Conservation (phyloP, 1,140 invertebrate species). For the Eriocheir sinensis region DNA sequence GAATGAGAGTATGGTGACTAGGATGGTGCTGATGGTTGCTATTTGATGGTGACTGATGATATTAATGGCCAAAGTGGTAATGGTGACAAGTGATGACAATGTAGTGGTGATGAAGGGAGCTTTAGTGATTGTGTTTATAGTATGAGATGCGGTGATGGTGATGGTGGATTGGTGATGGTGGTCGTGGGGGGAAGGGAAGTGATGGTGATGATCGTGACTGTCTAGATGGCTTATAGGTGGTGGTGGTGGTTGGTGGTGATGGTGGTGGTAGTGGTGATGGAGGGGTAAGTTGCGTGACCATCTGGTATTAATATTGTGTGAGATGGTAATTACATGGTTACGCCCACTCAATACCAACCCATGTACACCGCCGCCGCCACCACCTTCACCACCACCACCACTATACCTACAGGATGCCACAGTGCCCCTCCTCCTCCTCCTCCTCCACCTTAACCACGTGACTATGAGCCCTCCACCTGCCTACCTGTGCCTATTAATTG, state of each 20-base stretch:
- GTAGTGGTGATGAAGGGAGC: too few species aligned
- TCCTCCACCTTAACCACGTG: too few species aligned
- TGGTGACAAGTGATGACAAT: neutral
- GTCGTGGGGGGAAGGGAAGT: neutral
- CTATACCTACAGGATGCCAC: too few species aligned
- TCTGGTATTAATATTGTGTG: conserved; percentile 33
- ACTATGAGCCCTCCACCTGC: too few species aligned
- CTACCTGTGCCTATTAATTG: too few species aligned
- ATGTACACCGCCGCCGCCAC: neutral
- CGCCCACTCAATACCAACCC: conserved; percentile 5
- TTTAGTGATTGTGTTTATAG: too few species aligned
- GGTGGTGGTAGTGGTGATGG: neutral
- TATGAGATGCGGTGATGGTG: neutral
- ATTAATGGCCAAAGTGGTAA: neutral
- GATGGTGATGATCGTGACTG: neutral
- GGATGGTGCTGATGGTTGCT: neutral
- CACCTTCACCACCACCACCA: neutral
- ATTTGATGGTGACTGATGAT: neutral
- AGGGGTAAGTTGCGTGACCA: conserved; percentile 13
- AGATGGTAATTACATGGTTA: conserved; percentile 51
- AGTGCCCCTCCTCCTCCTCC: too few species aligned
- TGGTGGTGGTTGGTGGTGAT: neutral
- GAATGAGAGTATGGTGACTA: conserved; percentile 10
- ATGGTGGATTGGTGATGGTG: neutral
- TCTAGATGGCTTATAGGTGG: too few species aligned